Percentiles rank a stretch among this genome's conserved stretches.
phyloP scores from a whole-genome alignment of 2,888 invertebrate species.

The Drosophila peninsularis region DNA sequence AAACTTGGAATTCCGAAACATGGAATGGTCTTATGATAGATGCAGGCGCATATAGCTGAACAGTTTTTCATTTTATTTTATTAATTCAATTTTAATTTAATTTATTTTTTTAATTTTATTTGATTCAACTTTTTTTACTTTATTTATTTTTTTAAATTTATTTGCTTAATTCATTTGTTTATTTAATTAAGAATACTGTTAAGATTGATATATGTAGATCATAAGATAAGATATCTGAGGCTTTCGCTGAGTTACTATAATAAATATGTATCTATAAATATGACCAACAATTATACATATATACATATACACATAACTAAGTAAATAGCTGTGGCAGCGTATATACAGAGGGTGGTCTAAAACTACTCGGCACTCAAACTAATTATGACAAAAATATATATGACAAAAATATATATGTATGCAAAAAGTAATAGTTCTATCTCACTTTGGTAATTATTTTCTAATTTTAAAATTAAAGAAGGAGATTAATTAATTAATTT shows the following conservation, averaged over 20 bases:
- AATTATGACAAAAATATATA: no score
- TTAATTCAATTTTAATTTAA: background rate
- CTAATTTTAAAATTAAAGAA: no score
- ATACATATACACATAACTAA: background rate
- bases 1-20: background rate
- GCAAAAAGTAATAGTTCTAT: no score
- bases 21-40: background rate
- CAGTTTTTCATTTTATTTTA: background rate
- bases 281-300: no score
- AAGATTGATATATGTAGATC: background rate
- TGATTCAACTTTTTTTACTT: background rate
- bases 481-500: no score
- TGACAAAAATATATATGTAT: no score
- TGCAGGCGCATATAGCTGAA: background rate
- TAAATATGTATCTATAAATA: background rate
- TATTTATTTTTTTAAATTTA: background rate
- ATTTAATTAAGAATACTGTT: background rate
- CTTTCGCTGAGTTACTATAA: background rate
- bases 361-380: background rate
- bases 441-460: no score
- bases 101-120: background rate
- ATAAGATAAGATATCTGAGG: constrained; percentile 1
- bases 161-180: background rate
- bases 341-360: background rate
- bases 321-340: no score